Base-by-base conservation (phyloP, 2,888 invertebrate species). In the Oscheius sp. region DNA sequence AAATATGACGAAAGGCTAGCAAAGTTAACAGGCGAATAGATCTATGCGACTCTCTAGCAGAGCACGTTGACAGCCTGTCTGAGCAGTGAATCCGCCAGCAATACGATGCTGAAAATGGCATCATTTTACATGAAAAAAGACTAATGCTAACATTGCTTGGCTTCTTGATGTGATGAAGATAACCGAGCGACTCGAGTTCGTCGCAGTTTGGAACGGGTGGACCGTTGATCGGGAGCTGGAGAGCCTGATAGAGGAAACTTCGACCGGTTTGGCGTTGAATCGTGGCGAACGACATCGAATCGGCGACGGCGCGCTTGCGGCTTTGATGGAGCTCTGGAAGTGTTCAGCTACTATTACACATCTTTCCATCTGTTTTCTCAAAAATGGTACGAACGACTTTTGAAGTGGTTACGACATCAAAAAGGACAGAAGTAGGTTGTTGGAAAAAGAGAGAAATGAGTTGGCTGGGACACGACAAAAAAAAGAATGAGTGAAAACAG, bases 81-180 rank as follows among this genome's bases (percentile, higher is more conserved):
- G 74, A 21, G 85, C 65, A 21, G 82, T 80, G 75, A 79, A 88
- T n/a, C 83, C 88, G 29, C 88, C 88, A 42, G 88, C 88, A 47
- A 82, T 35, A 1, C 80, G 72, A 7, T 74, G 78, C 74, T 79
- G 70, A 21, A 79, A 75, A 47, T 50, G 53, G 50, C 32, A 65
- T 13, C n/a, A 50, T 63, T 2, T 51, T 50, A 3, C 11, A 42
- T n/a, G 55, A 59, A 10, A 29, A 53, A 35, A 32, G 13, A n/a
- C 29, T 10, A 32, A 32, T 50, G n/a, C 71, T 59, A 21, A 82
- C 82, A 73, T 48, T 33, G 35, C 79, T 66, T 5, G 82, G 75
- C 3, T 50, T 51, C 32, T 73, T 65, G 42, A 82, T 80, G 55
- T 82, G 82, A 7, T 71, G 63, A 53, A 82, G 62, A 74, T 82